A percentile compares a stretch with the other conserved stretches of the same genome.
Conservation (phyloP, 2,888 invertebrate species). For the Latheticus oryzae region DNA sequence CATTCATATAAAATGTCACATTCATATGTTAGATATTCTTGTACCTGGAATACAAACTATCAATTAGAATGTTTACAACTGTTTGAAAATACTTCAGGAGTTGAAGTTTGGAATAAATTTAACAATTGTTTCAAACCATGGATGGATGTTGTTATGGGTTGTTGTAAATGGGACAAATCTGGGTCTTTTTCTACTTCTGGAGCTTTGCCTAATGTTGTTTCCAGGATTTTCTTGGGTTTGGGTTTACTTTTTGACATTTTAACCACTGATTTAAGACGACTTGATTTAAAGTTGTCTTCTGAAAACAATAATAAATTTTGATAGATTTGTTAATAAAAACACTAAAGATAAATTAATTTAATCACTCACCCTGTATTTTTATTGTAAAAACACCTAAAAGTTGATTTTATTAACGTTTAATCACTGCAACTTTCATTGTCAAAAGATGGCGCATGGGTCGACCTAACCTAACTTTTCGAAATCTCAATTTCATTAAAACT, state of each 20-base stretch:
- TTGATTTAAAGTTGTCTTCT: too few relatives aligned
- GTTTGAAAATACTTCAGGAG: conserved; percentile 73
- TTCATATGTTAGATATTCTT: conserved; percentile 80
- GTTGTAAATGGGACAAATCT: conserved; percentile 67
- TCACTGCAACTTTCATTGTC: conserved; percentile 18
- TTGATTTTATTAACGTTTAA: too few relatives aligned
- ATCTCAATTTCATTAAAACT: too few relatives aligned
- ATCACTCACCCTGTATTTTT: too few relatives aligned
- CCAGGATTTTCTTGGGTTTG: conserved; percentile 56
- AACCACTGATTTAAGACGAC: too few relatives aligned
- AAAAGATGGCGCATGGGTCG: conserved; percentile 42
- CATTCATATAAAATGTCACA: conserved; percentile 93
- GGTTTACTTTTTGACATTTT: conserved; percentile 44
- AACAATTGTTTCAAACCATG: conserved; percentile 78
- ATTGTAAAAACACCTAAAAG: too few relatives aligned
- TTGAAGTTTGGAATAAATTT: conserved; percentile 79
- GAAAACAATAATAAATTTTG: too few relatives aligned
- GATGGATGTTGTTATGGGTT: conserved; percentile 77
- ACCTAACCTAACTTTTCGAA: conserved; percentile 35
- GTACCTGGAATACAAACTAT: conserved; percentile 70
- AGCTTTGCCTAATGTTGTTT: conserved; percentile 59
- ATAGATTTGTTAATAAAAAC: too few relatives aligned
- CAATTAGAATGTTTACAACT: not conserved
- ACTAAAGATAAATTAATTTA: too few relatives aligned
- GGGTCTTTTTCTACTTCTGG: conserved; percentile 49